These are phyloP conservation scores for Leucoma salicis DNA, from an alignment of 2,888 invertebrate genomes.

Conservation along the genomic window DNA sequence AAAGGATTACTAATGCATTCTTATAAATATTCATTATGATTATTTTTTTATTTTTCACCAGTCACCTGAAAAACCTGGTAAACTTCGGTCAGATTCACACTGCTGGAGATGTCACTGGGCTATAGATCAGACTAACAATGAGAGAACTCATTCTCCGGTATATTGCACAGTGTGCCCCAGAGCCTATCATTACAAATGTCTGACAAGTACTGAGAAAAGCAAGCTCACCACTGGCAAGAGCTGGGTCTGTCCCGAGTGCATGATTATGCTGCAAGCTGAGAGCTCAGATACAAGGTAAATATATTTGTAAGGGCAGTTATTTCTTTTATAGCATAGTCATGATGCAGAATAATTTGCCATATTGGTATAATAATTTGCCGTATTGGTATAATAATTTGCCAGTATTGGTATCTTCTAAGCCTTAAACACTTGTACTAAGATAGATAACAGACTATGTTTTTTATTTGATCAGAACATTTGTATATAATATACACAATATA, in stretches of 20 bases:
- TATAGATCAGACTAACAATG: constrained; percentile 69
- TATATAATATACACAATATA: too few species aligned
- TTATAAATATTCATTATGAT: too few species aligned
- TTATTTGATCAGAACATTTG: too few species aligned
- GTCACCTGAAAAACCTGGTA: constrained; percentile 42
- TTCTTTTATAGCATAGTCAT: too few species aligned
- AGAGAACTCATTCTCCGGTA: constrained; percentile 62
- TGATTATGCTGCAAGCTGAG: constrained; percentile 86
- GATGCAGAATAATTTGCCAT: too few species aligned
- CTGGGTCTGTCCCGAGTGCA: constrained; percentile 96
- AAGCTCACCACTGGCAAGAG: constrained; percentile 60
- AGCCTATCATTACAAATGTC: constrained; percentile 91
- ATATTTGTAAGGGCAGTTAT: background rate
- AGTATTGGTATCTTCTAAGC: too few species aligned
- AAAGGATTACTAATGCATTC: too few species aligned
- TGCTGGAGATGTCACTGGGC: constrained; percentile 96
- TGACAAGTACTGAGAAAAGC: constrained; percentile 72
- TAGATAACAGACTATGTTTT: too few species aligned
- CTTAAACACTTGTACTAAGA: too few species aligned
- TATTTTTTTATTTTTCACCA: constrained; percentile 25
- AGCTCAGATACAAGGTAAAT: constrained; percentile 86
- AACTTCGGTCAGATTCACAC: constrained; percentile 85
- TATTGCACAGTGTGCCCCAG: constrained; percentile 92
- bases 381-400: too few species aligned
- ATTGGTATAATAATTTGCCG: too few species aligned